Conservation (phyloP, 2,888 invertebrate genomes). For the Noctua janthina region DNA sequence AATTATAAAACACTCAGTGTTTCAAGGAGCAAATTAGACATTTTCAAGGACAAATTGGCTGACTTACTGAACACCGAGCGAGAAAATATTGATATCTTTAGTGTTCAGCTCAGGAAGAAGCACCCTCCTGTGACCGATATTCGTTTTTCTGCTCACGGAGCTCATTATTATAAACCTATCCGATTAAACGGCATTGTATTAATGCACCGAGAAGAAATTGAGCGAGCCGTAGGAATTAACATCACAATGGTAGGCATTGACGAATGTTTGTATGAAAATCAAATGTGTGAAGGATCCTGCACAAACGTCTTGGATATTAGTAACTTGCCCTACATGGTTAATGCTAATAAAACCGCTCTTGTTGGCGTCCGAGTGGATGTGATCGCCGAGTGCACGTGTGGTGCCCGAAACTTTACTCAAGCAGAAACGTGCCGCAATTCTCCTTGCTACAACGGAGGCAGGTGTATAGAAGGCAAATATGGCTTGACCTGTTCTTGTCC, state of each 20-base stretch:
- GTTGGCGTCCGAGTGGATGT: constrained; percentile 99
- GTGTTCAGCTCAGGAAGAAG: constrained; percentile 96
- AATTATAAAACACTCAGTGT: constrained; percentile 96
- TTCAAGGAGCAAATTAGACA: constrained; percentile 96
- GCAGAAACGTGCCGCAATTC: constrained; percentile 96
- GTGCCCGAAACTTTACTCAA: constrained; percentile 97
- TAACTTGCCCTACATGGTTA: constrained; percentile 97
- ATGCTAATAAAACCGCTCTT: constrained; percentile 98
- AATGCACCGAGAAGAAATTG: constrained; percentile 98
- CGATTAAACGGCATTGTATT: constrained; percentile 98
- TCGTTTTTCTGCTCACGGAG: constrained; percentile 98
- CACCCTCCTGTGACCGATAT: constrained; percentile 97
- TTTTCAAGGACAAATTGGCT: constrained; percentile 96
- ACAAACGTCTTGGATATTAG: constrained; percentile 97
- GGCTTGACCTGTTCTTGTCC: constrained; percentile 97
- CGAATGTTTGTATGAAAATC: constrained; percentile 98
- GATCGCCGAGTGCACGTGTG: constrained; percentile 97
- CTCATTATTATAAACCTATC: constrained; percentile 98
- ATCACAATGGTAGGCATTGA: constrained; percentile 99
- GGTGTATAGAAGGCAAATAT: constrained; percentile 97
- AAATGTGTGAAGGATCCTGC: constrained; percentile 98
- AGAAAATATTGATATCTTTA: constrained; percentile 98
- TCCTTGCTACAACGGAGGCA: constrained; percentile 98
- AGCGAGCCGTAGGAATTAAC: constrained; percentile 97
- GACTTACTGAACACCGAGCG: constrained; percentile 95